Base-by-base conservation (phyloP, 2,797 vertebrate genomes). In the Choloepus didactylus region DNA sequence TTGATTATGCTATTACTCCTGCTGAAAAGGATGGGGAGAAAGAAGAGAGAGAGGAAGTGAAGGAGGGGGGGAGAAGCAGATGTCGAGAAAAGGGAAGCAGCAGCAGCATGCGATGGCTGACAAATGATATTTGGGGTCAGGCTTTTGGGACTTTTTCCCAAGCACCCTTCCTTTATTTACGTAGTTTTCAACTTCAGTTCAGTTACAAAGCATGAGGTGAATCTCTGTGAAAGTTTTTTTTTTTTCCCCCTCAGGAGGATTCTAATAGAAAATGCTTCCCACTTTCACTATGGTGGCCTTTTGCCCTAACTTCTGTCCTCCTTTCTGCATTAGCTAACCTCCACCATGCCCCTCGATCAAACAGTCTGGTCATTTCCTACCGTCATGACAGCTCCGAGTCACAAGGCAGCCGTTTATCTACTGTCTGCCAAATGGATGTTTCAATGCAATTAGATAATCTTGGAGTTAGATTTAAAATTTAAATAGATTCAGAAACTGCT, bases 371-470 rank as follows among this genome's bases (percentile, higher is more conserved):
- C 11, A 0, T 4, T 14, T 38, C 64, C 38, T 44, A 14, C 60
- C 49, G 3, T 31, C 1, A 0, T 8, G n/a, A 38, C 84, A 77
- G 69, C 62, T 60, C 49, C 35, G 72, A 90, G 35, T 91, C 56
- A 3, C 12, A 35, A 89, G 67, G 16, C n/a, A 84, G 44, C n/a
- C 27, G 66, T 91, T 84, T 82, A 18, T 54, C 41, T 87, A n/a
- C 38, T 29, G 5, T 46, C 73, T 90, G 90, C 16, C 21, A 41
- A 90, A 64, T 31, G 66, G 41, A 44, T 87, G 51, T 83, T 67
- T 87, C 76, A 38, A 25, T 25, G 73, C 75, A 75, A 38, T 95
- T 89, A 84, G 56, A 91, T 66, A 46, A 73, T 64, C 59, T 12
- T 67, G 29, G 59, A 41, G 56, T 72, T 69, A 27, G 81, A 67